Conservation (phyloP, 30 jellyfish, hydroid and myxozoan genomes). For the Phacellophora camtschatica region DNA sequence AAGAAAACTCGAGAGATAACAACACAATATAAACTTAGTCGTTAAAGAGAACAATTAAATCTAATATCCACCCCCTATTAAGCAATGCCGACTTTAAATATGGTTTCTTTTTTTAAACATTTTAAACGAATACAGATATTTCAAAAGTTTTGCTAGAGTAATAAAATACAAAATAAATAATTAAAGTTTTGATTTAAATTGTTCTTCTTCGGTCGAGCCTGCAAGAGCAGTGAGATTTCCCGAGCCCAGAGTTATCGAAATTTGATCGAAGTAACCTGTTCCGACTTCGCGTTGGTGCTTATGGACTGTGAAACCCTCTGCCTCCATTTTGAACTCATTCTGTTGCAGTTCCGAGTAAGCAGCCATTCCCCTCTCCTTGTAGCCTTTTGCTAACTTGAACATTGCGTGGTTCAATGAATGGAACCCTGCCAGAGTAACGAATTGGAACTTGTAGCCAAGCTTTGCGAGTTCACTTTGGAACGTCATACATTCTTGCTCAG, state of each 20-base stretch:
- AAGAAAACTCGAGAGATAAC: too few relatives aligned
- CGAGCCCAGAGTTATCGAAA: constrained; percentile 82
- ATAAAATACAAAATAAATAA: not conserved
- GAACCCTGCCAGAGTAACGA: constrained; percentile 96
- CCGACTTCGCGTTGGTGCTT: constrained; percentile 97
- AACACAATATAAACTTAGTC: too few relatives aligned
- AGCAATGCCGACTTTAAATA: too few relatives aligned
- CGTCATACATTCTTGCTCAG: constrained; percentile 69
- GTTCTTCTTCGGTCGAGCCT: constrained; percentile 98
- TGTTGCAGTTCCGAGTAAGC: constrained; percentile 87
- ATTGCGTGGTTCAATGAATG: constrained; percentile 90
- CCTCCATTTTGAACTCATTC: constrained; percentile 67
- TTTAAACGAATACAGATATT: too few relatives aligned
- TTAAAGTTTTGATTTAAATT: constrained; percentile 63
- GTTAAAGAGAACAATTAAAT: too few relatives aligned
- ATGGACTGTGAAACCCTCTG: constrained; percentile 93
- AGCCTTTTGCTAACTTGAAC: constrained; percentile 86
- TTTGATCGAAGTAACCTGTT: constrained; percentile 83
- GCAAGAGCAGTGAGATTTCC: constrained; percentile 79
- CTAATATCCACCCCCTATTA: too few relatives aligned
- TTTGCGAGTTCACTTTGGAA: constrained; percentile 90
- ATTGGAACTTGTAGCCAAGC: constrained; percentile 91
- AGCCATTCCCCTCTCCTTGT: constrained; percentile 86
- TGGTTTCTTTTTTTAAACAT: too few relatives aligned
- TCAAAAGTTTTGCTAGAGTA: too few relatives aligned